Percentiles rank a stretch among this genome's conserved stretches.
Conservation (phyloP, 2,797 vertebrate genomes). For the Nannoperca australis region DNA sequence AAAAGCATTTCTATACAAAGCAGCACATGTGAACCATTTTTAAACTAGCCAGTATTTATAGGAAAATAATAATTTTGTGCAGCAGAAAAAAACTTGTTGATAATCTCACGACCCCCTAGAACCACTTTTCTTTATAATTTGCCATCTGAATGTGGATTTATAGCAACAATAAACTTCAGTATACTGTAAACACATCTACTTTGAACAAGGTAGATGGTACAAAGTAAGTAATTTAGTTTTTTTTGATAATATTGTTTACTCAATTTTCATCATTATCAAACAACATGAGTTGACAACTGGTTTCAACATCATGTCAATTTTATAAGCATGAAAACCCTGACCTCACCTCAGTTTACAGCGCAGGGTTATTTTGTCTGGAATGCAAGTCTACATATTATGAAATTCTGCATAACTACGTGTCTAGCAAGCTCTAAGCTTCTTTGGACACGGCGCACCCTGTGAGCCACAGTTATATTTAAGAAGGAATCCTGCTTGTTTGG, state of each 20-base stretch:
- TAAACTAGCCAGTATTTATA: neutral
- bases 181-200: neutral
- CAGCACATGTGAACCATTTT: neutral
- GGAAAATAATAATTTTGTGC: neutral
- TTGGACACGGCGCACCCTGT: constrained; percentile 46
- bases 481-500: constrained; percentile 43
- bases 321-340: neutral
- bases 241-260: neutral
- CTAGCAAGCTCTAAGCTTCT: constrained; percentile 67
- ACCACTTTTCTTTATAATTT: neutral
- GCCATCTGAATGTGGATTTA: neutral
- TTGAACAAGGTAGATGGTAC: neutral
- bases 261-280: neutral
- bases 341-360: constrained; percentile 35
- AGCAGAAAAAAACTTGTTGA: neutral
- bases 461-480: constrained; percentile 38
- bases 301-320: neutral
- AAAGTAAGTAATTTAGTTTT: neutral
- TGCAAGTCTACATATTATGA: constrained; percentile 48
- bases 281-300: neutral
- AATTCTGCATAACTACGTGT: constrained; percentile 51
- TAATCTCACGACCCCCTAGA: neutral
- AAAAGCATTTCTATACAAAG: neutral
- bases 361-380: constrained; percentile 36
- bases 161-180: neutral